A percentile compares a stretch with the other conserved stretches of the same genome.
Conservation (phyloP, 1,140 invertebrate species). For the Neocloeon triangulifer region DNA sequence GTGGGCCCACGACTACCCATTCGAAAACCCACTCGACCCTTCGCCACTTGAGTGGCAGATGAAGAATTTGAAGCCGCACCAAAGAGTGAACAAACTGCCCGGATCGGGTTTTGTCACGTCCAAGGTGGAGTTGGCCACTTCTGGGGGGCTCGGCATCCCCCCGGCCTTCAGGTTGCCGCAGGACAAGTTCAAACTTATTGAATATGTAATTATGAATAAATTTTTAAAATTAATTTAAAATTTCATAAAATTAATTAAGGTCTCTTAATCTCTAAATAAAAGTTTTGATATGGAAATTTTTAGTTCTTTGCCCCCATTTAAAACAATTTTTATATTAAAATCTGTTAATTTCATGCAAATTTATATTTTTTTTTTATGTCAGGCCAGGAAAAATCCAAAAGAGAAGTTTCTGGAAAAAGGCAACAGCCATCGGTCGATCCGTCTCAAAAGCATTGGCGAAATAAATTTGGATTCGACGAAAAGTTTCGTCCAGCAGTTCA, state of each 20-base stretch:
- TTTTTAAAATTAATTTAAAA: neutral
- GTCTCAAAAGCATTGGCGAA: conserved; percentile 41
- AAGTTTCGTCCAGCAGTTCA: conserved; percentile 80
- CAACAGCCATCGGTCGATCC: conserved; percentile 76
- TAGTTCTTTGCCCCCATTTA: no score
- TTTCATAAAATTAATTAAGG: no score
- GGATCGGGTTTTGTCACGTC: conserved; percentile 87
- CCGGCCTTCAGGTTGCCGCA: conserved; percentile 69
- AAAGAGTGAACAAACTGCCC: conserved; percentile 83
- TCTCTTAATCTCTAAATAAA: no score
- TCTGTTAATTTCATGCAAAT: no score
- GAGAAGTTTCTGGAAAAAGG: conserved; percentile 77
- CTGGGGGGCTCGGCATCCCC: conserved; percentile 51
- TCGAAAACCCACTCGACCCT: conserved; percentile 33
- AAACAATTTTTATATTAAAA: no score
- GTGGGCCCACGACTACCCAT: conserved; percentile 90
- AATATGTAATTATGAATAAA: conserved; percentile 29
- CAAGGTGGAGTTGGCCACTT: conserved; percentile 76
- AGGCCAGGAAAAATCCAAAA: conserved; percentile 35
- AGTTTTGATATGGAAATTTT: no score
- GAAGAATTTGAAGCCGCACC: conserved; percentile 43
- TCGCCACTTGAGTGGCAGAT: no score
- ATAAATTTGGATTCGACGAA: conserved; percentile 45
- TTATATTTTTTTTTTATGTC: no score
- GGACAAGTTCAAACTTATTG: conserved; percentile 43